Evolutionary conservation across 2,888 invertebrate species (phyloP).

Genomic region (Encarsia formosa): DNA sequence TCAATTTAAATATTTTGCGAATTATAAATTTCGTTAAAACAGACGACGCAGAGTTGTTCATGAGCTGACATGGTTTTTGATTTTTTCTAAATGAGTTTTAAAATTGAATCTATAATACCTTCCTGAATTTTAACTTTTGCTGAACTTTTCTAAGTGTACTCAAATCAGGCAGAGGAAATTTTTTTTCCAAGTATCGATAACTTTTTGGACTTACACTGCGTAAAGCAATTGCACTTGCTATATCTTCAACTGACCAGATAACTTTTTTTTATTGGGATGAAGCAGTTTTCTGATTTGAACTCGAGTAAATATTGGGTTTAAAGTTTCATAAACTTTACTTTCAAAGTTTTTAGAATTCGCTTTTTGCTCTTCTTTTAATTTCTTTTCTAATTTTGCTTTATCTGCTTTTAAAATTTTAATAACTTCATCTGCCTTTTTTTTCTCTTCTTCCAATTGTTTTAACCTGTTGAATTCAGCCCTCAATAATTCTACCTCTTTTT

Average conservation of each 20-base stretch:
- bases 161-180: neutral
- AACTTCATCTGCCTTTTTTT: too few species aligned
- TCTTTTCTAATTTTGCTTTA: neutral
- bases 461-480: too few species aligned
- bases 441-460: too few species aligned
- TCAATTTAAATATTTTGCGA: slow-evolving; percentile 1
- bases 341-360: neutral
- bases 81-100: neutral
- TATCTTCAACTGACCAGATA: neutral
- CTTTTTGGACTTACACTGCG: neutral
- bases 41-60: neutral
- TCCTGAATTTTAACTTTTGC: neutral
- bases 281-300: neutral
- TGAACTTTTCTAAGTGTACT: neutral
- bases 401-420: neutral
- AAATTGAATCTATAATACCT: neutral
- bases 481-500: too few species aligned
- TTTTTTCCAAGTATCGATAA: neutral
- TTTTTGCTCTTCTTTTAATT: neutral
- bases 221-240: neutral
- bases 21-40: neutral
- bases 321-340: neutral
- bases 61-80: neutral
- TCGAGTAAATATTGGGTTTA: neutral
- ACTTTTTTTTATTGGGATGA: neutral